These are phyloP conservation scores for Phragmatobia fuliginosa DNA, from an alignment of 2,888 invertebrate species.

Conservation along the genomic window DNA sequence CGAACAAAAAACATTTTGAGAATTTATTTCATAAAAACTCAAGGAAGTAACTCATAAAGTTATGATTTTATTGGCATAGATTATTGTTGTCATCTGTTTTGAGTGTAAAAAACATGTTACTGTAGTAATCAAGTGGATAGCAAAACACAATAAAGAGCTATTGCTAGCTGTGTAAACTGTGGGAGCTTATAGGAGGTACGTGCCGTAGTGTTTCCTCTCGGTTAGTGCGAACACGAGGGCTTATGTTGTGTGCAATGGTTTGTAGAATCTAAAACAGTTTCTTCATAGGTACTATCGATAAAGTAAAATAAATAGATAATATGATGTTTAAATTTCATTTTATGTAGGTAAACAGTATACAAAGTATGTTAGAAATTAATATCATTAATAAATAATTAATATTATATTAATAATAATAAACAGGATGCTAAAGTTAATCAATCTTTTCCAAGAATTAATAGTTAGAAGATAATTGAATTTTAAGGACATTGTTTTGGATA, in stretches of 20 bases:
- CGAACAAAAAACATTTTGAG: not conserved
- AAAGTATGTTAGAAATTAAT: too few species aligned
- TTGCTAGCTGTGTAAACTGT: not conserved
- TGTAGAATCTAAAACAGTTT: slow-evolving; percentile 20
- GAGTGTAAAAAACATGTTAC: not conserved
- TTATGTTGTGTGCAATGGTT: not conserved
- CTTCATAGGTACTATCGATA: not conserved
- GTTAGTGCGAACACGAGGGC: not conserved
- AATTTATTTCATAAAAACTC: not conserved
- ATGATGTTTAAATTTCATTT: too few species aligned
- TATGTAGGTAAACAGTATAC: too few species aligned
- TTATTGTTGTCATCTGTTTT: not conserved
- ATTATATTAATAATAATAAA: not conserved
- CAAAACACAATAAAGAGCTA: slow-evolving; percentile 11
- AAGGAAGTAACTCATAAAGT: not conserved
- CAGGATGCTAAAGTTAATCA: not conserved
- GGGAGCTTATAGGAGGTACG: slow-evolving; percentile 12
- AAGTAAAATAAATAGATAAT: too few species aligned
- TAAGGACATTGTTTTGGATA: not conserved
- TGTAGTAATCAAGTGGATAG: not conserved
- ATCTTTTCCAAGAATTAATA: not conserved
- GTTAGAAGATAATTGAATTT: not conserved
- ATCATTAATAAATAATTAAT: too few species aligned
- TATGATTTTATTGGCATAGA: not conserved
- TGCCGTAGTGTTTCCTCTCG: slow-evolving; percentile 14